Evolutionary conservation across 1,140 invertebrate genomes (phyloP), one percentile per base, ranked within the genome.

Genomic region (Leptopilina clavipes): DNA sequence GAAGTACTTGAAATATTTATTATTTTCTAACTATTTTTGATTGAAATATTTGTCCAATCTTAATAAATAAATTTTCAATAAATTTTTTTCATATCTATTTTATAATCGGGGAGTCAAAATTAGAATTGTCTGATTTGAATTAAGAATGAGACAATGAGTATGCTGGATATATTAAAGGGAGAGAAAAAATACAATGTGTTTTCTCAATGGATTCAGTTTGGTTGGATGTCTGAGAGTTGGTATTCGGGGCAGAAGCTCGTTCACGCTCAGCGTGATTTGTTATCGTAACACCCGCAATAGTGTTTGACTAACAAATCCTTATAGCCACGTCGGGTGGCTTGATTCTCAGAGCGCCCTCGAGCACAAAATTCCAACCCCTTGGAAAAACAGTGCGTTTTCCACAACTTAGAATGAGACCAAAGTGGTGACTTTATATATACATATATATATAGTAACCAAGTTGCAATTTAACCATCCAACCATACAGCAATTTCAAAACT

Each of bases 301-400:
- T 84, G 83, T 83, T 84, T 84, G 77, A 75, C 77, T 84, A 84
- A 82, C 83, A 84, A 84, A 84, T 84, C 83, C 83, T 83, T 83
- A 79, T 80, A 65, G 59, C 25, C 59, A 31, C 10, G 25, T 31
- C 59, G 22, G 59, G 59, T 65, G 59, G 59, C 59, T 72, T 76
- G 72, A 37, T 48, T 56, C 17, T 65, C 18, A 59, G 22, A 73
- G 59, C 76, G 71, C 77, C 45, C 40, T 18, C 59, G 77, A 74
- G 74, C 74, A n/a, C 71, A 14, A 17, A 70, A 71, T 72, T 44
- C 79, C 72, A 73, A 75, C 83, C 83, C 83, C 79, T 84, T 84
- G 78, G 71, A 82, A 84, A 84, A 84, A 84, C 83, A 84, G 31
- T 56, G 31, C 19, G 17, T 52, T 54, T 22, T 56, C 9, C 48